Conservation (phyloP, 2,888 invertebrate species). For the Neuroscelio doddi region DNA sequence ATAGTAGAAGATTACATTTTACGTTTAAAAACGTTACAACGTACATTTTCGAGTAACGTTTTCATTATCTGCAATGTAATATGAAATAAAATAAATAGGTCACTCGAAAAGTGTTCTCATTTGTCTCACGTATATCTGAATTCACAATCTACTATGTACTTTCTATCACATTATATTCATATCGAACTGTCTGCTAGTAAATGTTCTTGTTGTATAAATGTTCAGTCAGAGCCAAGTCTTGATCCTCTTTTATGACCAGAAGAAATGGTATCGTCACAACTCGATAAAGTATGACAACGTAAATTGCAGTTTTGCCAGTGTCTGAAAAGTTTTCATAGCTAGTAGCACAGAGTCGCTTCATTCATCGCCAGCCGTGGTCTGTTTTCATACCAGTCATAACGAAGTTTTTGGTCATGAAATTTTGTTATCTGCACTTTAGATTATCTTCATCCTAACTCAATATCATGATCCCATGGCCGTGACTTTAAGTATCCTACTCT, state of each 20-base stretch:
- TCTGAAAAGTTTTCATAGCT: constrained; percentile 67
- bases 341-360: constrained; percentile 42
- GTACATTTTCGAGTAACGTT: too few relatives aligned
- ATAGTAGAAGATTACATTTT: too few relatives aligned
- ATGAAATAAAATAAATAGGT: constrained; percentile 20
- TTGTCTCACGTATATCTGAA: constrained; percentile 29
- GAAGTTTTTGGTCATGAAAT: constrained; percentile 70
- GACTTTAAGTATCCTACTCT: constrained; percentile 61
- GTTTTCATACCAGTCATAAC: constrained; percentile 63
- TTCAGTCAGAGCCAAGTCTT: constrained; percentile 27
- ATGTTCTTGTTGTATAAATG: constrained; percentile 40
- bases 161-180: constrained; percentile 45
- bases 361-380: constrained; percentile 44
- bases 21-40: too few relatives aligned
- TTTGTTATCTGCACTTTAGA: constrained; percentile 68
- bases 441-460: constrained; percentile 65
- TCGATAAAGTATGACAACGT: constrained; percentile 47
- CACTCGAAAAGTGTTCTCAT: constrained; percentile 27
- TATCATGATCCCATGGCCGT: constrained; percentile 65
- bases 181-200: constrained; percentile 32
- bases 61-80: constrained; percentile 1
- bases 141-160: constrained; percentile 36
- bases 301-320: constrained; percentile 52
- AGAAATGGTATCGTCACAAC: constrained; percentile 43
- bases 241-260: constrained; percentile 46